Evolutionary conservation across 2,113 vertebrate genomes (phyloP), one percentile per base, ranked within the genome.

Genomic region (Rhizomys pruinosus): DNA sequence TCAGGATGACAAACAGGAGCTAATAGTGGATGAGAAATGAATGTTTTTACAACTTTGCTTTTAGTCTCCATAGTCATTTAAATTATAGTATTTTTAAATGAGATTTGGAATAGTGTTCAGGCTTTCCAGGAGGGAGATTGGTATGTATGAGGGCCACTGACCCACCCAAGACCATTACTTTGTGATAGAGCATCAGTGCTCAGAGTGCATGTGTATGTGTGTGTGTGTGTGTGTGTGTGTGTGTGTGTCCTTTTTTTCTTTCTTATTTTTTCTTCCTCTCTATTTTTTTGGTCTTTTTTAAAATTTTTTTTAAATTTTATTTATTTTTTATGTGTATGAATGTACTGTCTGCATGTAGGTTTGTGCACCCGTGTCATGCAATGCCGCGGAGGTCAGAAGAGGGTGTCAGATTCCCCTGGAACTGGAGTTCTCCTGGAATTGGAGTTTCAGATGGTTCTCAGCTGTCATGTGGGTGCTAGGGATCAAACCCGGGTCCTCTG

Each of bases 41-140:
- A 42, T 84, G 44, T 64, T 64, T 87, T 42, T 32, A 77, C 3
- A 81, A 32, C 64, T 95, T 12, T 86, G 78, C 37, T 92, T 96
- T 94, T 84, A 79, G 73, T 91, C 29, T 87, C 63, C 59, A 61
- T 61, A 39, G 47, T 92, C 55, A 68, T 78, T 71, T 90, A 74
- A 66, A 85, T 55, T 81, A 64, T 22, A 59, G 61, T 57, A 42
- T 44, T 92, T 89, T 94, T 78, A 59, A 90, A 64, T 59, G 47
- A 93, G 29, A 61, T 10, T 57, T 86, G 63, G 37, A 90, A 84
- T 77, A 44, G 63, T 63, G 23, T 16, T 44, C 29, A 91, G 39
- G 34, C 7, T 82, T 93, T 44, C 66, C 2, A 44, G 22, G 22
- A 66, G 23, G 27, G 90, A 81, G 39, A 61, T 12, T 27, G 0